These are phyloP conservation scores for Luscinia megarhynchos DNA, from an alignment of 2,797 vertebrate species.

Conservation along the genomic window DNA sequence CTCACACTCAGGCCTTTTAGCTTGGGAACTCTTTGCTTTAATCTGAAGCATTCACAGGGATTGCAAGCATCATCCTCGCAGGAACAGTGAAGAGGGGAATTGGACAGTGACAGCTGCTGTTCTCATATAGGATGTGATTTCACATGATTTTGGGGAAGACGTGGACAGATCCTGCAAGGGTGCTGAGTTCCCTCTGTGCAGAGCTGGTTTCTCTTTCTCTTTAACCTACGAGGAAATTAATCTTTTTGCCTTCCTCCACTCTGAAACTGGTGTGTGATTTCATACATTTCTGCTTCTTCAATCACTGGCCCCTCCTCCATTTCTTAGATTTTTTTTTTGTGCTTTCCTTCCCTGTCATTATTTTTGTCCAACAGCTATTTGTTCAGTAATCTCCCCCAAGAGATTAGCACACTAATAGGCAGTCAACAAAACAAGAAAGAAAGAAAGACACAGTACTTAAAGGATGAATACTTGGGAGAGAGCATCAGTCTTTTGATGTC, in stretches of 20 bases:
- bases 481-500: conserved; percentile 67
- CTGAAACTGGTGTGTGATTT: not conserved
- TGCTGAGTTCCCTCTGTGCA: not conserved
- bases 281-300: not conserved
- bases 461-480: conserved; percentile 62
- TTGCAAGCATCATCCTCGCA: not conserved
- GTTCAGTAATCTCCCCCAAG: conserved; percentile 66
- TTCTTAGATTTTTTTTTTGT: not conserved
- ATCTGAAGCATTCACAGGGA: not conserved
- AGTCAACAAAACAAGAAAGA: conserved; percentile 69
- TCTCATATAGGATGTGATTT: not conserved
- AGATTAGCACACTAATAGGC: conserved; percentile 69
- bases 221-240: not conserved
- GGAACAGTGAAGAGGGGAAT: not conserved
- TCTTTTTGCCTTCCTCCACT: not conserved
- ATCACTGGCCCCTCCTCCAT: not conserved
- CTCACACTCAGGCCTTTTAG: not conserved
- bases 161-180: not conserved
- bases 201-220: not conserved
- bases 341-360: conserved; percentile 51
- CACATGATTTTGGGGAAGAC: not conserved
- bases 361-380: conserved; percentile 70
- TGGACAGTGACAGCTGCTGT: too few species aligned
- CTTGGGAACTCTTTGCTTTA: accelerated
- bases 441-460: conserved; percentile 62